Evolutionary conservation across 2,113 vertebrate species (phyloP).

Genomic region (Nematolebias whitei): DNA sequence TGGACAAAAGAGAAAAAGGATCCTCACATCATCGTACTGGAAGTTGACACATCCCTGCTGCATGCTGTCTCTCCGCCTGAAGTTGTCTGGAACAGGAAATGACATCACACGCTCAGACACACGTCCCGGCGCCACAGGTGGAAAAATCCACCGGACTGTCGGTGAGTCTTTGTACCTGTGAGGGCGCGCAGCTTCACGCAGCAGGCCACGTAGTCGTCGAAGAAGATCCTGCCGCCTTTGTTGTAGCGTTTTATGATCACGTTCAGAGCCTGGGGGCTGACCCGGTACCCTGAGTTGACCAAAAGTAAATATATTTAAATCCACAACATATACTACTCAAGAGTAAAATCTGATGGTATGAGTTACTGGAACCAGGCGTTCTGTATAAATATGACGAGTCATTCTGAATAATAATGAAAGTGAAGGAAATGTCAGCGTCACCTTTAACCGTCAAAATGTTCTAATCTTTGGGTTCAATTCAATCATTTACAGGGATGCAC

Average conservation of each 20-base stretch:
- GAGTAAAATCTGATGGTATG: no score
- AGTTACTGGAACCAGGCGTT: no score
- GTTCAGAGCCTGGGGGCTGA: constrained; percentile 84
- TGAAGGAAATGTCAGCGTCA: no score
- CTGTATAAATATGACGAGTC: no score
- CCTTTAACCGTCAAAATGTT: no score
- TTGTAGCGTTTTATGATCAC: constrained; percentile 86
- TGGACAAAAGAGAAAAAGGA: background rate
- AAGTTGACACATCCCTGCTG: constrained; percentile 88
- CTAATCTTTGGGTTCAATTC: no score
- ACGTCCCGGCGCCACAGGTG: background rate
- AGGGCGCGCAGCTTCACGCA: constrained; percentile 86
- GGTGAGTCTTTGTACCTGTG: constrained; percentile 85
- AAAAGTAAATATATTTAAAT: no score
- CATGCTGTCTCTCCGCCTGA: constrained; percentile 86
- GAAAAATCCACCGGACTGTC: background rate
- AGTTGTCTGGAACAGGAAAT: constrained; percentile 79
- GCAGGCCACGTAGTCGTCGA: constrained; percentile 94
- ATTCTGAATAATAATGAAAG: no score
- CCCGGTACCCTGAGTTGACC: constrained; percentile 80
- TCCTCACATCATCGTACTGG: constrained; percentile 88
- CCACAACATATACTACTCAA: no score
- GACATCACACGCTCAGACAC: background rate
- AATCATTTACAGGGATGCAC: no score
- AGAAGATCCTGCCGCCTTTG: constrained; percentile 86